phyloP scores from a whole-genome alignment of 2,888 invertebrate species.

The Coleophora deauratella region DNA sequence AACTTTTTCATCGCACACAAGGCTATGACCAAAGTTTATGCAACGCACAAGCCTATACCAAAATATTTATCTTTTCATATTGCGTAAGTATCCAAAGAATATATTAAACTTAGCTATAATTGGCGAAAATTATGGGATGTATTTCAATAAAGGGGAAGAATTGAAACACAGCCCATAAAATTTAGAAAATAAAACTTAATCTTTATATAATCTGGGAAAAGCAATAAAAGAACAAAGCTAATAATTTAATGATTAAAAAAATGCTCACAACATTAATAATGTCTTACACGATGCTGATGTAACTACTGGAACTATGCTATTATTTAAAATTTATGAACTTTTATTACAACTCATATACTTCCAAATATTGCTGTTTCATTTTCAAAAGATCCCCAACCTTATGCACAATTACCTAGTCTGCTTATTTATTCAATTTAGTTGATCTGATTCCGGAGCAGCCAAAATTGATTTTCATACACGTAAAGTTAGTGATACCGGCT shows the following conservation, averaged over 20 bases:
- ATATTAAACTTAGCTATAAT: constrained; percentile 22
- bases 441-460: too few species aligned
- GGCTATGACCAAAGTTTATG: constrained; percentile 55
- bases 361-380: constrained; percentile 29
- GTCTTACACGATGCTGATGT: constrained; percentile 68
- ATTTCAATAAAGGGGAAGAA: constrained; percentile 70
- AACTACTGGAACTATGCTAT: constrained; percentile 64
- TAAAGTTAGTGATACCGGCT: too few species aligned
- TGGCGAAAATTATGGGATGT: constrained; percentile 40
- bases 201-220: constrained; percentile 33
- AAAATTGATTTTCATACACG: too few species aligned
- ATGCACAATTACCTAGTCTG: too few species aligned
- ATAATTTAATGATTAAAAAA: constrained; percentile 37
- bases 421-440: too few species aligned
- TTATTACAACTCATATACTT: constrained; percentile 75
- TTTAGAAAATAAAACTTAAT: constrained; percentile 22
- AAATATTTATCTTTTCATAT: constrained; percentile 16
- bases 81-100: constrained; percentile 13
- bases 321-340: constrained; percentile 69
- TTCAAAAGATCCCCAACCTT: too few species aligned
- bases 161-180: constrained; percentile 49
- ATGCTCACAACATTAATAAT: constrained; percentile 66
- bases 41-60: constrained; percentile 56
- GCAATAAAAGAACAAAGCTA: constrained; percentile 41
- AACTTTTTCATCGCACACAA: constrained; percentile 42